These are phyloP conservation scores for Aphodius granarius DNA, from an alignment of 2,888 invertebrate species.

Conservation along the genomic window DNA sequence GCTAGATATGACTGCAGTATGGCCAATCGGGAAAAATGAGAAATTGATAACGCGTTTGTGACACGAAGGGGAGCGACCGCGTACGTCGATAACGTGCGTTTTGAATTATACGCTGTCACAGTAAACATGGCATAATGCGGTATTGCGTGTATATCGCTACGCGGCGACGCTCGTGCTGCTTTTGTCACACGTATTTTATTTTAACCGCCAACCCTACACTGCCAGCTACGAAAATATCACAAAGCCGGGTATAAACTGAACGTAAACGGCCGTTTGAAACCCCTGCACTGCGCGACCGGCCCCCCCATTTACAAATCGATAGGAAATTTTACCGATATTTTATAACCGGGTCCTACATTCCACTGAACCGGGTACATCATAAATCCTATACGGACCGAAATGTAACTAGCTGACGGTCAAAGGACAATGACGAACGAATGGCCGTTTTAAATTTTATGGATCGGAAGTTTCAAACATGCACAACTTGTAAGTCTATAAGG, in stretches of 20 bases:
- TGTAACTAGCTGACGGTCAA: not conserved
- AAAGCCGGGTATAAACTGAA: not conserved
- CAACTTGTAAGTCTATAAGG: no score
- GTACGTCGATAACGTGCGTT: not conserved
- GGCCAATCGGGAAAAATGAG: not conserved
- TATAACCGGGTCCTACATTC: not conserved
- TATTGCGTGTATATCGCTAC: not conserved
- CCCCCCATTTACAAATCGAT: not conserved
- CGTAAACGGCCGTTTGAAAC: not conserved
- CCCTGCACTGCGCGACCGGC: not conserved
- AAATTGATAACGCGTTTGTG: not conserved
- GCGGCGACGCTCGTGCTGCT: not conserved
- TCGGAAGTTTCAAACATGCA: not conserved
- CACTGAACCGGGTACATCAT: not conserved
- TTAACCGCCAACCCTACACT: not conserved
- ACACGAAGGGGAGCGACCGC: not conserved
- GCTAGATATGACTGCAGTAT: no score
- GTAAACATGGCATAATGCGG: not conserved
- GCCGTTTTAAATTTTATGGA: not conserved
- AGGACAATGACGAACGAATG: not conserved
- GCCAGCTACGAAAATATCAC: not conserved
- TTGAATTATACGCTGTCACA: not conserved
- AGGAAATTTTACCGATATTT: not conserved
- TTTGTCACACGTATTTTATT: not conserved
- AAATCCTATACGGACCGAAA: no score